Percentiles rank a stretch among this genome's conserved stretches.
Evolutionary conservation across 1,140 invertebrate genomes (phyloP).

Genomic region (Bombus pascuorum): DNA sequence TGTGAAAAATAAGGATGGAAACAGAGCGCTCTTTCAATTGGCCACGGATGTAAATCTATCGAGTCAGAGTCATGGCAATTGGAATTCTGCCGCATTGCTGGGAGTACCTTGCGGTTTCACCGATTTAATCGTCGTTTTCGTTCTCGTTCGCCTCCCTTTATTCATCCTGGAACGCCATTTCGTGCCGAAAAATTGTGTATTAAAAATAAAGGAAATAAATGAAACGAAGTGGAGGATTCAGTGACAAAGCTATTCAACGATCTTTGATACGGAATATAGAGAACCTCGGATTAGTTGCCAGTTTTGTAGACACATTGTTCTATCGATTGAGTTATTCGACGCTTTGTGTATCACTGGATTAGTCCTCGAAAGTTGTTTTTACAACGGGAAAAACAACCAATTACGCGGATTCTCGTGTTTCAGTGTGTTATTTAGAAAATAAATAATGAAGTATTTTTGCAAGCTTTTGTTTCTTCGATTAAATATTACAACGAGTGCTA

Average conservation of each 20-base stretch:
- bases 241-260: not conserved
- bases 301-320: not conserved
- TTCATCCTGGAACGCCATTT: not conserved
- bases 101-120: not conserved
- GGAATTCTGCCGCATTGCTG: not conserved
- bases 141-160: not conserved
- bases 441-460: not conserved
- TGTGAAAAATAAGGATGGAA: not conserved
- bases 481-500: too few species aligned
- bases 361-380: not conserved
- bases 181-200: not conserved
- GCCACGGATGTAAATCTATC: not conserved
- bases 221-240: not conserved
- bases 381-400: not conserved
- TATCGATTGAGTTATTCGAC: not conserved
- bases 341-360: not conserved
- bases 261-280: not conserved
- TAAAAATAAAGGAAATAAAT: not conserved
- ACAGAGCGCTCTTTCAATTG: not conserved
- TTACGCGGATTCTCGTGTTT: not conserved
- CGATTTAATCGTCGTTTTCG: conserved; percentile 25
- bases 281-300: not conserved
- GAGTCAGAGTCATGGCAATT: not conserved
- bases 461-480: too few species aligned
- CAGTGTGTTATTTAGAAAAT: not conserved